Base-by-base conservation (phyloP, 1,140 invertebrate species). In the Drosophila lacteicornis region DNA sequence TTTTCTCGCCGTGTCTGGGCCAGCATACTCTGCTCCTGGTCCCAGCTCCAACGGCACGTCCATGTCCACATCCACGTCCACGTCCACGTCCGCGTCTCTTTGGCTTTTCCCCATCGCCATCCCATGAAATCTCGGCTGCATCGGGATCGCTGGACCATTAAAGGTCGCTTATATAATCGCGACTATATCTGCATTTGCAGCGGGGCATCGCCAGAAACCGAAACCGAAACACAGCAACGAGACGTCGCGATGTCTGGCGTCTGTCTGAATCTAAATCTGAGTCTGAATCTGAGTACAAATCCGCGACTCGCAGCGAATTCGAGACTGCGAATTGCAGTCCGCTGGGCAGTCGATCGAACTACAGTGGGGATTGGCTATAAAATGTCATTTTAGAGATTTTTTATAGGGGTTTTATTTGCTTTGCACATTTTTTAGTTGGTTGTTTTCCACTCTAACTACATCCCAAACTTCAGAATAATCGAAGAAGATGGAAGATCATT, bases 61-160 rank as follows among this genome's bases (percentile, higher is more conserved):
- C 66, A 69, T 49, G 15, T 66, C 51, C 49, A n/a, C 47, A 33
- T 33, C 51, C 58, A 46, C 6, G 17, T 33, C 51, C 58, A 46
- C 6, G 17, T 33, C 51, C 58, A 46, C 6, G 17, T 60, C 27
- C 30, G 46, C 33, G 25, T 57, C 55, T 57, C 13, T 42, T 45
- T 30, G 57, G 22, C 22, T 59, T 55, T 62, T 55, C 33, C 22
- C 46, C 46, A 69, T 47, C 33, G 61, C 40, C 25, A 56, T 49
- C 43, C 43, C 63, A 13, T 45, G 51, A 49, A 49, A 66, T 62
- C 66, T 67, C 46, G 60, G 49, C 77, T 88, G 86, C 81, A 82
- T 76, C 68, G 67, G 80, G 86, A 85, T 87, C 69, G 87, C 91
- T 92, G 91, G 91, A 92, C 91, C 91, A 92, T 91, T 92, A 92